Conservation (phyloP, 2,113 vertebrate genomes). For the Grantiella picta region DNA sequence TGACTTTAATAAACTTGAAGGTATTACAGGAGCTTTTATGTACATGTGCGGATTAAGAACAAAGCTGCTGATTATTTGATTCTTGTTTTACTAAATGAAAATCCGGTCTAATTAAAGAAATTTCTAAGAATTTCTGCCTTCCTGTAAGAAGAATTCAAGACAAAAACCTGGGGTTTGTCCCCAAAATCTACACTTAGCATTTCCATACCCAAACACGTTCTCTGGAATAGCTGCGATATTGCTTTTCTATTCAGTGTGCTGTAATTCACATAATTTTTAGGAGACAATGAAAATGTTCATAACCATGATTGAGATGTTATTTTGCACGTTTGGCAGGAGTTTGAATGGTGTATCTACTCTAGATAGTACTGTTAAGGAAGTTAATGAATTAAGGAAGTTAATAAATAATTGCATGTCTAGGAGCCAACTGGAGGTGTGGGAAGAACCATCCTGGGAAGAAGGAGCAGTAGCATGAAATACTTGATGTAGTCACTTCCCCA, state of each 20-base stretch:
- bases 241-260: neutral
- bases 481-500: neutral
- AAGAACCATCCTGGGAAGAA: neutral
- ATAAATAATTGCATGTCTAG: neutral
- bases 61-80: neutral
- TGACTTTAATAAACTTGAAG: neutral
- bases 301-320: neutral
- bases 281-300: neutral
- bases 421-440: neutral
- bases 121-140: neutral
- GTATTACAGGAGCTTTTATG: neutral
- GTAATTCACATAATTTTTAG: neutral
- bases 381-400: neutral
- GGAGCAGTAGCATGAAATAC: neutral
- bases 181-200: neutral
- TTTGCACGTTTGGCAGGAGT: neutral
- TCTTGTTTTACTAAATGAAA: neutral
- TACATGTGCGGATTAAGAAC: neutral
- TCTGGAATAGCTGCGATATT: neutral
- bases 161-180: neutral
- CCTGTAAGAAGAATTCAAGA: neutral
- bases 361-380: neutral
- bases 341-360: neutral
- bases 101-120: neutral
- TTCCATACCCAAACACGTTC: neutral